Percentiles rank a stretch among this genome's conserved stretches.
phyloP scores from a whole-genome alignment of 2,888 invertebrate species.

The Cetonia aurata region DNA sequence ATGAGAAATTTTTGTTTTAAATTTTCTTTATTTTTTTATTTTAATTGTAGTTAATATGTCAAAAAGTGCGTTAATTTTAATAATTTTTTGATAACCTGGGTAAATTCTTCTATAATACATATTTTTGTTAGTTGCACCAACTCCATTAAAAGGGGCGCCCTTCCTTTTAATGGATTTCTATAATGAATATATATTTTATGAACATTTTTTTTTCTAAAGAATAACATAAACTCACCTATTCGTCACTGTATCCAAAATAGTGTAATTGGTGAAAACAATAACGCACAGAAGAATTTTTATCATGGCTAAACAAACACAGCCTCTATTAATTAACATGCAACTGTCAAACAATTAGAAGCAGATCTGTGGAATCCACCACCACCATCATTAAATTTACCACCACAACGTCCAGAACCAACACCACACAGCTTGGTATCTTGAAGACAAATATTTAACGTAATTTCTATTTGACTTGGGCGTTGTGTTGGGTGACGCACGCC shows the following conservation, averaged over 20 bases:
- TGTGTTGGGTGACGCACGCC: constrained; percentile 25
- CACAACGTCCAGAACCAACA: neutral
- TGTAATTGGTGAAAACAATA: constrained; percentile 39
- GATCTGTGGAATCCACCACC: constrained; percentile 40
- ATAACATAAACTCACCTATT: constrained; percentile 42
- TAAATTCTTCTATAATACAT: too few species aligned
- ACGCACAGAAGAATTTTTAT: constrained; percentile 43
- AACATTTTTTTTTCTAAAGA: neutral
- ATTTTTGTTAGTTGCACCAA: too few species aligned
- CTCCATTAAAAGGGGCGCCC: too few species aligned
- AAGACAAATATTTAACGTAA: constrained; percentile 45
- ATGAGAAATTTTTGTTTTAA: too few species aligned
- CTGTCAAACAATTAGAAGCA: constrained; percentile 44
- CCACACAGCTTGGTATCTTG: constrained; percentile 27
- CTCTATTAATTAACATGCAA: constrained; percentile 43
- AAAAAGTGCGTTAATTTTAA: too few species aligned
- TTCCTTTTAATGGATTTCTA: too few species aligned
- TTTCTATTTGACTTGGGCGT: constrained; percentile 44
- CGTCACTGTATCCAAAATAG: constrained; percentile 35
- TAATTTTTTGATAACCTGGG: too few species aligned
- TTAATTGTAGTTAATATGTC: too few species aligned
- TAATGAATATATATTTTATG: too few species aligned
- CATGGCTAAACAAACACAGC: constrained; percentile 42
- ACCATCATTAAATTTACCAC: constrained; percentile 12
- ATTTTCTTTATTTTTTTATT: too few species aligned